Percentiles rank a stretch among this genome's conserved stretches.
Conservation (phyloP, 2,888 invertebrate genomes). For the Dorcus hopei region DNA sequence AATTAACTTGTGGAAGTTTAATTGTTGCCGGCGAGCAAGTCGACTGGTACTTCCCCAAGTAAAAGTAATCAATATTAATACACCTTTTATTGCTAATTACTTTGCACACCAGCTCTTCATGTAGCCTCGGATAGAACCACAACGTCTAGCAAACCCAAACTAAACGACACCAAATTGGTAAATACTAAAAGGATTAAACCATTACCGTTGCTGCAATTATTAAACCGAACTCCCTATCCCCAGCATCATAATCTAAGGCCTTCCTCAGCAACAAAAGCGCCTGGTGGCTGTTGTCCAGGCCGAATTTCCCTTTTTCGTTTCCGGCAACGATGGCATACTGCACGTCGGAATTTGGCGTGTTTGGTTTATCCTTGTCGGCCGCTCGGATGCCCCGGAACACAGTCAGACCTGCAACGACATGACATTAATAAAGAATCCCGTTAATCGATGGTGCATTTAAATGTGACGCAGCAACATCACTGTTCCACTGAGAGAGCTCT, state of each 20-base stretch:
- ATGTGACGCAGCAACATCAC: not conserved
- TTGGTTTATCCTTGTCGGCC: conserved; percentile 80
- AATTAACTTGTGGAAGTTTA: too few relatives aligned
- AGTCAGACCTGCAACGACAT: conserved; percentile 62
- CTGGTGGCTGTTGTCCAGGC: conserved; percentile 75
- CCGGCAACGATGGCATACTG: conserved; percentile 74
- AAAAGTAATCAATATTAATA: too few relatives aligned
- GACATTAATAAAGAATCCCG: not conserved
- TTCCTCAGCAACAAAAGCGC: conserved; percentile 71
- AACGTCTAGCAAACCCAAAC: too few relatives aligned
- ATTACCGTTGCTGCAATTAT: conserved; percentile 74
- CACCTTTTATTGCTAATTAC: too few relatives aligned
- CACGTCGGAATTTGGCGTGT: conserved; percentile 83
- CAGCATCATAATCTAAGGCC: conserved; percentile 75
- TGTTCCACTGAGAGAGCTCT: not conserved
- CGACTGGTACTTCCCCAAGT: too few relatives aligned
- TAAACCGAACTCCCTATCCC: conserved; percentile 72
- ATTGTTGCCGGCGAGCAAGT: too few relatives aligned
- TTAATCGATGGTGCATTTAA: not conserved
- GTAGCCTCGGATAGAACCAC: not conserved
- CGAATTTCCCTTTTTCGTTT: conserved; percentile 71
- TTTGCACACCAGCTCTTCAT: not conserved
- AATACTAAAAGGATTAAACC: too few relatives aligned
- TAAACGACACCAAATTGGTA: too few relatives aligned
- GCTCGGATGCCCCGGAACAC: conserved; percentile 79